Base-by-base conservation (phyloP, 2,113 vertebrate species). In the Carassius carassius region DNA sequence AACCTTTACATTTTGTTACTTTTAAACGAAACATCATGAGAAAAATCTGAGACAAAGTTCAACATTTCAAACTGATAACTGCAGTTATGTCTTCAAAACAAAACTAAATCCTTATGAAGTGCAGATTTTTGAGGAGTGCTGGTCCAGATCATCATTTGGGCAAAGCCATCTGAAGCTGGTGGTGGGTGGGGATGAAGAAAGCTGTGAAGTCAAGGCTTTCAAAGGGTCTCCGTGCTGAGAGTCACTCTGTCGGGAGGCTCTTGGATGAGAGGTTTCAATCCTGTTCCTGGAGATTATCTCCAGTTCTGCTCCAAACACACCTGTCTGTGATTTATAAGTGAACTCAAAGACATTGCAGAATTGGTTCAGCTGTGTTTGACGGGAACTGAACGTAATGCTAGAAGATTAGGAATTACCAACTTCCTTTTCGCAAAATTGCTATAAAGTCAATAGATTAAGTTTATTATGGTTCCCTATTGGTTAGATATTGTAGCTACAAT, bases 191-290 rank as follows among this genome's bases (percentile, higher is more conserved):
- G 69, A 70, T 70, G 67, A 70, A 37, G 67, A 70, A 37, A 70
- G 32, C 67, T 70, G 67, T 41, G 67, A 37, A 70, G 67, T 21
- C 35, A n/a, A 70, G 67, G 67, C 67, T 41, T 70, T 70, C 67
- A 70, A 70, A 70, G 67, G 35, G 0, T 41, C 67, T 70, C 35
- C 67, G 41, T 41, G 67, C 67, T 70, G 67, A 70, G 67, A 70
- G 67, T 70, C 67, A n/a, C 67, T 6, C 67, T 70, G 67, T 70
- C 35, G 67, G 67, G 67, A 41, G 10, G 67, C 35, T 41, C 35
- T 41, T 37, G 35, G 67, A 21, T n/a, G 35, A 70, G 19, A 70
- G 67, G 32, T 21, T 41, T 41, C 67, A 5, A 41, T 41, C 35
- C 35, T n/a, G 35, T 19, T 70, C 32, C 32, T 70, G 32, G 67